phyloP scores from a whole-genome alignment of 2,797 vertebrate genomes.

The Xerus rutilus region DNA sequence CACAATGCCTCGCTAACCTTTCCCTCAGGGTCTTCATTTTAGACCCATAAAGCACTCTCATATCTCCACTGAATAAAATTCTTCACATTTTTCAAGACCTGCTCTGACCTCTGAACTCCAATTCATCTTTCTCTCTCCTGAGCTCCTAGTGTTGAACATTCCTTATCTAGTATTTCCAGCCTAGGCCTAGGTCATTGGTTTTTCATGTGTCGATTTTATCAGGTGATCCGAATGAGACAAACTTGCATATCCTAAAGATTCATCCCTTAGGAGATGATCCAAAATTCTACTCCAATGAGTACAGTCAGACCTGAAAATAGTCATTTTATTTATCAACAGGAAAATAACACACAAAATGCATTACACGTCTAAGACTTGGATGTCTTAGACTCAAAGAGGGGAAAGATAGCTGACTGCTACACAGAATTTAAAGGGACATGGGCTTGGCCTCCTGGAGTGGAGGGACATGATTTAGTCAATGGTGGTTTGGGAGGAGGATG shows the following conservation, averaged over 20 bases:
- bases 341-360: neutral
- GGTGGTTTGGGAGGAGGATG: neutral
- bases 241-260: neutral
- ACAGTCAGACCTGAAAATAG: too few species aligned
- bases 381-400: neutral
- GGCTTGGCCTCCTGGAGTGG: neutral
- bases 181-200: neutral
- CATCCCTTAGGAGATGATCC: neutral
- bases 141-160: neutral
- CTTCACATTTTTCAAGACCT: slow-evolving; percentile 19
- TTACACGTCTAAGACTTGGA: neutral
- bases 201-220: neutral
- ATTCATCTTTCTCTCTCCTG: neutral
- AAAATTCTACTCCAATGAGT: neutral
- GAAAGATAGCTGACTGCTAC: neutral
- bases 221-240: neutral
- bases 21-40: neutral
- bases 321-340: neutral
- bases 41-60: neutral
- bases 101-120: neutral
- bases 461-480: too few species aligned
- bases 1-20: neutral
- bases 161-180: neutral
- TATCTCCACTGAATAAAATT: neutral
- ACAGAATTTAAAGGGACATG: neutral